Conservation (phyloP, 2,888 invertebrate species). For the Cataglyphis livida region DNA sequence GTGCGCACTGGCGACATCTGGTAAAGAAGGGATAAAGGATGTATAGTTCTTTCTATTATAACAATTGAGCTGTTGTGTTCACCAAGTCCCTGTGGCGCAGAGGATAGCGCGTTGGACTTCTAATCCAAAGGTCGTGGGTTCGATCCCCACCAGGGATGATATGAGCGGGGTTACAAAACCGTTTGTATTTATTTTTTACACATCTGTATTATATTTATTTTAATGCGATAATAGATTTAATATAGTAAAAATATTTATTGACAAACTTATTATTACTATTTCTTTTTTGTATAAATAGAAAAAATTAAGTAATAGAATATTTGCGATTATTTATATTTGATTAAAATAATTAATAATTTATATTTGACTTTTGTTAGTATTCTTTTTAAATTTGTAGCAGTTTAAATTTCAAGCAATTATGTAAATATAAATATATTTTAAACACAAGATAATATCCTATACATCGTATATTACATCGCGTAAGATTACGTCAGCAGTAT, state of each 20-base stretch:
- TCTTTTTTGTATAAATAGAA: background rate
- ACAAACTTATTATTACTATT: background rate
- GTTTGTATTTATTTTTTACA: constrained; percentile 42
- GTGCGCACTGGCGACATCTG: constrained; percentile 69
- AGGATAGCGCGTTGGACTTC: constrained; percentile 85
- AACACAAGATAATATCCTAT: background rate
- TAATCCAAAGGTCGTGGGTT: constrained; percentile 86
- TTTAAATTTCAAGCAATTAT: background rate
- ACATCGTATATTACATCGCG: background rate
- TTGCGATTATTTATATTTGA: background rate
- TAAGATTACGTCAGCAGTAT: constrained; percentile 13
- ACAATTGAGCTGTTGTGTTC: background rate
- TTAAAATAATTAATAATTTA: no score
- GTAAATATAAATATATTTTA: background rate
- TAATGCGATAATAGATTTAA: background rate
- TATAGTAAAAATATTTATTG: background rate
- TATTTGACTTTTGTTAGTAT: background rate
- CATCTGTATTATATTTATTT: background rate
- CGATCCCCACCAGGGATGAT: constrained; percentile 85
- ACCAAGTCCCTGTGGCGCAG: constrained; percentile 84
- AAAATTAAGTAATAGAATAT: background rate
- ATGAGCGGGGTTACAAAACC: constrained; percentile 6
- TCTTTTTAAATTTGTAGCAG: background rate
- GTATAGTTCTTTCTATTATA: background rate
- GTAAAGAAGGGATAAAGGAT: constrained; percentile 23